Conservation (phyloP, 2,797 vertebrate species). For the Xiphophorus birchmanni region DNA sequence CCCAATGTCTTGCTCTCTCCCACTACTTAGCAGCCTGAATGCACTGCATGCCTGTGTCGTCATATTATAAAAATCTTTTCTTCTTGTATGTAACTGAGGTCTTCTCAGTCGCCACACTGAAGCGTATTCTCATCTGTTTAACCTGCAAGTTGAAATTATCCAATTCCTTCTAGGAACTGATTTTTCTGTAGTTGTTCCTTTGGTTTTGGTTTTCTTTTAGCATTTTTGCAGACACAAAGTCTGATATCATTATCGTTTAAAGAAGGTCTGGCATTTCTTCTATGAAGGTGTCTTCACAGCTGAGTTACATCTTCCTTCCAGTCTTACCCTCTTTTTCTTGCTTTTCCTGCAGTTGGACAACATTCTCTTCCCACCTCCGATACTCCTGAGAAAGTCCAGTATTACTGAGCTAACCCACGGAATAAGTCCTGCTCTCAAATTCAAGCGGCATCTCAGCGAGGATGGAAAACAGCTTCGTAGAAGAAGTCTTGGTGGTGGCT, state of each 20-base stretch:
- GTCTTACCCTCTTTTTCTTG: conserved; percentile 1
- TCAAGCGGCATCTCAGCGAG: conserved; percentile 88
- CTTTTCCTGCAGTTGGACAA: conserved; percentile 84
- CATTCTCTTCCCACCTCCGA: conserved; percentile 85
- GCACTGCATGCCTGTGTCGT: background rate
- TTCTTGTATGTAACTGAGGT: background rate
- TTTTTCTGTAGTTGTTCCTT: background rate
- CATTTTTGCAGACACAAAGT: background rate
- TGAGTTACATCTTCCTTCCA: background rate
- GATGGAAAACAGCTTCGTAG: conserved; percentile 88
- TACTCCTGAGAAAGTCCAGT: conserved; percentile 88
- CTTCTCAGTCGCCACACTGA: background rate
- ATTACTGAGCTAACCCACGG: conserved; percentile 86
- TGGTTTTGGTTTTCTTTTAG: background rate
- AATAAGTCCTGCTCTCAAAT: conserved; percentile 81
- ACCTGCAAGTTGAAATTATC: background rate
- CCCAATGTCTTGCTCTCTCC: background rate
- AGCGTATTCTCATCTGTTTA: background rate
- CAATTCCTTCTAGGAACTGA: background rate
- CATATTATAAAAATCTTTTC: background rate
- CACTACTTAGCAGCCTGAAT: background rate
- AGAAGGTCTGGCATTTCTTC: background rate
- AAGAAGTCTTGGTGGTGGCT: conserved; percentile 92
- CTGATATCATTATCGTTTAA: background rate
- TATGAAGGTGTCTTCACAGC: no score